Percentiles rank a stretch among this genome's conserved stretches.
These are phyloP conservation scores for Neoscelio sp. DNA, from an alignment of 2,888 invertebrate genomes.

Conservation along the genomic window DNA sequence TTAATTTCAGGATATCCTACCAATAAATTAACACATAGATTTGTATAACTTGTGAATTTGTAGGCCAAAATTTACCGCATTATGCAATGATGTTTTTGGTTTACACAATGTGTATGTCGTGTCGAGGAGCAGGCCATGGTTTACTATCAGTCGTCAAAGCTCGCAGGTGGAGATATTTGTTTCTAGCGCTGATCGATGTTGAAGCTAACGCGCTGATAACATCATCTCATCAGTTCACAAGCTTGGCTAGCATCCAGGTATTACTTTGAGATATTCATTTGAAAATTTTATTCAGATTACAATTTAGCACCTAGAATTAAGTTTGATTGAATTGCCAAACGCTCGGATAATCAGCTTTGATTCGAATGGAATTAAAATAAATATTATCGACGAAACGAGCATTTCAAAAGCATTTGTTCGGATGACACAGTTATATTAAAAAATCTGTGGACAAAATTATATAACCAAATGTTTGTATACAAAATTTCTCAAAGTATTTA, in stretches of 20 bases:
- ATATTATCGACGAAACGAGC: no score
- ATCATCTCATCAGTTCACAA: constrained; percentile 91
- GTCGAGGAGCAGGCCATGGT: constrained; percentile 86
- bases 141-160: constrained; percentile 87
- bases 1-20: no score
- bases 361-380: no score
- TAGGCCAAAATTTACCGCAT: constrained; percentile 91
- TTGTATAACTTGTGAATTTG: neutral
- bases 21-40: neutral
- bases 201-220: constrained; percentile 93
- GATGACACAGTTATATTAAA: no score
- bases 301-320: neutral
- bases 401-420: no score
- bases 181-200: constrained; percentile 92
- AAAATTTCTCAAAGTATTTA: no score
- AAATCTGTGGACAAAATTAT: no score
- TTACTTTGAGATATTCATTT: constrained; percentile 4
- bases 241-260: constrained; percentile 89
- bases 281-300: neutral
- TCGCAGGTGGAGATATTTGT: constrained; percentile 90
- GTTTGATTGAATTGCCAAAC: constrained; percentile 5
- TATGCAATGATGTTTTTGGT: constrained; percentile 90
- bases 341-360: no score
- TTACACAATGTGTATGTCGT: constrained; percentile 90
- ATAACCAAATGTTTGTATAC: no score